A percentile compares a stretch with the other conserved stretches of the same genome.
These are phyloP conservation scores for Smithornis capensis DNA, from an alignment of 2,113 vertebrate genomes.

Conservation along the genomic window DNA sequence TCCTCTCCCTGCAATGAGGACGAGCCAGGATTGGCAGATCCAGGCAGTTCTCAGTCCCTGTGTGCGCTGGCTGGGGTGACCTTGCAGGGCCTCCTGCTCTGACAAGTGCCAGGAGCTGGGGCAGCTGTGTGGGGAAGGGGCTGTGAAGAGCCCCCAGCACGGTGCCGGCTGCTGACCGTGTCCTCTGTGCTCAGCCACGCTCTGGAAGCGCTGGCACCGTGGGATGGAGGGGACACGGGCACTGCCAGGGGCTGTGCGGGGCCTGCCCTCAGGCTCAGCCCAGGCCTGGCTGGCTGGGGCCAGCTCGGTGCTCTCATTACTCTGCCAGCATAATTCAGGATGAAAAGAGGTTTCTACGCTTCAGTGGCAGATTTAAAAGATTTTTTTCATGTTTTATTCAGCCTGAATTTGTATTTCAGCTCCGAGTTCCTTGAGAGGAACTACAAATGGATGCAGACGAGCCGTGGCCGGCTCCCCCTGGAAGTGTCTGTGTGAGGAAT, in stretches of 20 bases:
- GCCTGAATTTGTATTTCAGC: constrained; percentile 15
- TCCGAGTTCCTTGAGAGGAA: not conserved
- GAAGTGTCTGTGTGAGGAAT: not conserved
- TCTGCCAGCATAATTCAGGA: not conserved
- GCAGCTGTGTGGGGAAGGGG: accelerated
- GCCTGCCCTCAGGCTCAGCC: accelerated
- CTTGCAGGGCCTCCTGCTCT: not conserved
- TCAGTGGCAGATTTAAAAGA: not conserved
- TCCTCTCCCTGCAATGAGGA: not conserved
- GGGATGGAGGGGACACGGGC: not conserved
- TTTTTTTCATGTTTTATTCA: constrained; percentile 51
- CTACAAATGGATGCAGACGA: not conserved
- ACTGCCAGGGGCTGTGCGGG: not conserved
- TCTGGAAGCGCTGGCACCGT: accelerated
- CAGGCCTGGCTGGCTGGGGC: accelerated
- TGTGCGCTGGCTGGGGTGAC: accelerated
- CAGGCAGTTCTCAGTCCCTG: accelerated
- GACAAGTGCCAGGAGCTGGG: accelerated
- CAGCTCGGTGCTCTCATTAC: accelerated
- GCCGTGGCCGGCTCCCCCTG: not conserved
- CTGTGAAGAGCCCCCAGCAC: accelerated
- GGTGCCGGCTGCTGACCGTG: accelerated
- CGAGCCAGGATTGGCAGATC: accelerated
- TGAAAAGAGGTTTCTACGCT: not conserved
- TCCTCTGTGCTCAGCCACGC: accelerated